A percentile compares a stretch with the other conserved stretches of the same genome.
Conservation (phyloP, 2,888 invertebrate genomes). For the Cosmia trapezina region DNA sequence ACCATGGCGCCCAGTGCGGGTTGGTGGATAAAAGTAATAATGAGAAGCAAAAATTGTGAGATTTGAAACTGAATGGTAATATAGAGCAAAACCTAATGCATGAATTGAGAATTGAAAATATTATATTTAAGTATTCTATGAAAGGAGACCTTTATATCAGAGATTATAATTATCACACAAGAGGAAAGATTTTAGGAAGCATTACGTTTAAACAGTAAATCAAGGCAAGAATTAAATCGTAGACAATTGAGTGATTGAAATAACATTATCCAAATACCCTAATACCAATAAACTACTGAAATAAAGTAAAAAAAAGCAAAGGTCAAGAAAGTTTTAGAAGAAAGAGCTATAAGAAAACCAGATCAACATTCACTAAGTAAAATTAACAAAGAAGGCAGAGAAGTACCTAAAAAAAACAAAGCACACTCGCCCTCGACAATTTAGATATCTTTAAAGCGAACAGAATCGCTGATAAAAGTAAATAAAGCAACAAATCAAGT, state of each 20-base stretch:
- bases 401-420: slow-evolving; percentile 16
- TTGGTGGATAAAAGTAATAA: slow-evolving; percentile 7
- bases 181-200: background rate
- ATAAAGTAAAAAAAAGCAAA: background rate
- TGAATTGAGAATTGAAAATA: slow-evolving; percentile 31
- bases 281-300: background rate
- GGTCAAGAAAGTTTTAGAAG: background rate
- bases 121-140: slow-evolving; percentile 21
- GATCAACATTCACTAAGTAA: background rate
- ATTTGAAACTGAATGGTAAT: background rate
- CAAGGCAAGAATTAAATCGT: background rate
- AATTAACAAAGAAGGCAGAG: slow-evolving; percentile 32
- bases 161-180: too few relatives aligned
- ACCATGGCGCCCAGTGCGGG: background rate
- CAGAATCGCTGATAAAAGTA: background rate
- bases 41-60: slow-evolving; percentile 9
- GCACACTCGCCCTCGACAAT: slow-evolving; percentile 35
- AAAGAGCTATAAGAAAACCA: background rate
- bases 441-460: background rate
- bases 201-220: background rate
- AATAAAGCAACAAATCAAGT: background rate
- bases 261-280: background rate
- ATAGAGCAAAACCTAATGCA: slow-evolving; percentile 21
- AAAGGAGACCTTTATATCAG: background rate
- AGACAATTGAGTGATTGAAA: background rate